Evolutionary conservation across 1,140 invertebrate species (phyloP), one percentile per base, ranked within the genome.

Genomic region (Drosophila punjabiensis): DNA sequence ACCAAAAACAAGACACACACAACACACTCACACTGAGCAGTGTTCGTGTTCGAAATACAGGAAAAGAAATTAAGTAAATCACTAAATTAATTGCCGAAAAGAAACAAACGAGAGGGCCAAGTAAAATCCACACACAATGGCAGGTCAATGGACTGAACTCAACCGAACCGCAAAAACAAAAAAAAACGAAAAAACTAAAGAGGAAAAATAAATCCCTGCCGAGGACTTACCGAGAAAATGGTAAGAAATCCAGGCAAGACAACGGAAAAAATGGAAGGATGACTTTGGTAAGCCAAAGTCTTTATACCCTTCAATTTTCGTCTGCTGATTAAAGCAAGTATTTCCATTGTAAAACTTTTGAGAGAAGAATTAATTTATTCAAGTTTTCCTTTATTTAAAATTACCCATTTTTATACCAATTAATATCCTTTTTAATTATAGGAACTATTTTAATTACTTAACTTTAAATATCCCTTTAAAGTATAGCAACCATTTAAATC

Each of bases 1-100:
- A 10, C 35, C 16, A n/a, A 32, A 35, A 41, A 10, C 35, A 20
- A 20, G n/a, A 56, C 20, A 47, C 20, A 48, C 28, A n/a, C 7
- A 30, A 37, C 37, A 35, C 20, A 37, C 37, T 30, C 20, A 13
- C 41, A 30, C 63, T 9, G 28, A 14, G 16, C 2, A 24, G 33
- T 35, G 33, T 35, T 48, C 37, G 24, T 11, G 35, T 41, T 48
- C 56, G 16, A 66, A 60, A 58, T 68, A 58, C 74, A 43, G 35
- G 35, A 63, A 76, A 66, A 61, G 73, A 73, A 82, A 86, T 79
- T 82, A 79, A 79, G 63, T 80, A 82, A 82, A 86, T 82, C 83
- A 64, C 59, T 48, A 82, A 82, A 86, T 86, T 87, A 86, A 86
- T 86, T 86, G 83, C 63, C 37, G 28, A 55, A 33, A 45, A 33